phyloP scores from a whole-genome alignment of 2,113 vertebrate species.

The Protobothrops mucrosquamatus region DNA sequence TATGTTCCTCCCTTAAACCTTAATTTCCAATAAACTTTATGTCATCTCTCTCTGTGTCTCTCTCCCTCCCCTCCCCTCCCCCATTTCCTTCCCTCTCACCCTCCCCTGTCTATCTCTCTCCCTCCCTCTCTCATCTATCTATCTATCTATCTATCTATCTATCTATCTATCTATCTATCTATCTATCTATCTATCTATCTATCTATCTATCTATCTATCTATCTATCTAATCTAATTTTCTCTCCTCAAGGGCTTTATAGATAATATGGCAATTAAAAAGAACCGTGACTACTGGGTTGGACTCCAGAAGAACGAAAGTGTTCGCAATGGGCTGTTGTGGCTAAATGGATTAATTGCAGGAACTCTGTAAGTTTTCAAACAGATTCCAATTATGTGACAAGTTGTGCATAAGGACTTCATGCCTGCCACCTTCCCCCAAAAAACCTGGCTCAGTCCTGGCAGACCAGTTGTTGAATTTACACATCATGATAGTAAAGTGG shows the following conservation, averaged over 20 bases:
- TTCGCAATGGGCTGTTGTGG: fast-evolving
- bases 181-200: too few relatives aligned
- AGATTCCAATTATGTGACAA: background rate
- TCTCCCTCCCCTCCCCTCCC: too few relatives aligned
- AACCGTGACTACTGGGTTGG: fast-evolving
- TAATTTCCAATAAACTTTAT: background rate
- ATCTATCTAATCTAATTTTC: background rate
- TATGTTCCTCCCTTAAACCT: background rate
- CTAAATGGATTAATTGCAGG: background rate
- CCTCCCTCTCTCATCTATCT: too few relatives aligned
- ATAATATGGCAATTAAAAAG: fast-evolving
- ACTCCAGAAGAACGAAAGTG: fast-evolving
- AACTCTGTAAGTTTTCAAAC: background rate
- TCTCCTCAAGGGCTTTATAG: background rate
- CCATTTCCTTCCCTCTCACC: too few relatives aligned
- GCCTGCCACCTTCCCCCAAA: background rate
- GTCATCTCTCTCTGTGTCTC: background rate
- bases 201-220: too few relatives aligned
- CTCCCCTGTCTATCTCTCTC: background rate
- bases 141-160: too few relatives aligned
- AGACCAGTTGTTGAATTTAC: background rate
- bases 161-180: too few relatives aligned
- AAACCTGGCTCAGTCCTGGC: background rate
- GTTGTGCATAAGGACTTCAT: background rate
- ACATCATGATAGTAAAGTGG: background rate